These are phyloP conservation scores for Molossus molossus DNA, from an alignment of 2,797 vertebrate genomes.

Conservation along the genomic window DNA sequence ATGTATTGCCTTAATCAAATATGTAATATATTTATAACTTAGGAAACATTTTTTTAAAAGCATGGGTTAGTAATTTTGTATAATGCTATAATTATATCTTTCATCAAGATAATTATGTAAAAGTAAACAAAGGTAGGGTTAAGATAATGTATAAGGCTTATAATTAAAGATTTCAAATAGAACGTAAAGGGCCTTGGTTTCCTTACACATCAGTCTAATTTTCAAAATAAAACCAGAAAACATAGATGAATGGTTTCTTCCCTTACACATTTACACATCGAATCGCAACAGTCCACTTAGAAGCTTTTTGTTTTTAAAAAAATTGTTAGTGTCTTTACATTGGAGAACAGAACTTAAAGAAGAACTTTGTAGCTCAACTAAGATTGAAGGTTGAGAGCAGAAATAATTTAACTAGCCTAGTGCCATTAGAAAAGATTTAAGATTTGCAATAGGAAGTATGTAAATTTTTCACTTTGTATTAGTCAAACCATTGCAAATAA, in stretches of 20 bases:
- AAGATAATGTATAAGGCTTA: conserved; percentile 79
- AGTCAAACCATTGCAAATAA: conserved; percentile 69
- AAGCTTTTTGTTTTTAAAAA: conserved; percentile 31
- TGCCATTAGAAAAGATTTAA: conserved; percentile 68
- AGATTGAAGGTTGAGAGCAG: conserved; percentile 63
- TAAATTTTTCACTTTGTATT: conserved; percentile 68
- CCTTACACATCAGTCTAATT: conserved; percentile 68
- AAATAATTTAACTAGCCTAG: conserved; percentile 68
- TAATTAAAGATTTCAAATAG: conserved; percentile 81
- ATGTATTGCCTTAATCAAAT: conserved; percentile 75
- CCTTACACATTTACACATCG: conserved; percentile 49
- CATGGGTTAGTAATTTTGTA: conserved; percentile 76
- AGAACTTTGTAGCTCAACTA: conserved; percentile 75
- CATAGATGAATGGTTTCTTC: conserved; percentile 47
- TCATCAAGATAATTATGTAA: conserved; percentile 82
- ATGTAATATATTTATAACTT: conserved; percentile 80
- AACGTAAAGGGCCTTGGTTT: conserved; percentile 75
- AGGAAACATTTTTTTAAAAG: conserved; percentile 66
- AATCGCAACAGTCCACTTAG: conserved; percentile 66
- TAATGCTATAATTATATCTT: conserved; percentile 83
- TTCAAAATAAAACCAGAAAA: conserved; percentile 75
- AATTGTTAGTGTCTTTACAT: conserved; percentile 65
- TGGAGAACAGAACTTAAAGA: conserved; percentile 72
- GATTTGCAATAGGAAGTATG: conserved; percentile 70
- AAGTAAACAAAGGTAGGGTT: conserved; percentile 84